These are phyloP conservation scores for Brachyistius frenatus DNA, from an alignment of 2,113 vertebrate species.

Conservation along the genomic window DNA sequence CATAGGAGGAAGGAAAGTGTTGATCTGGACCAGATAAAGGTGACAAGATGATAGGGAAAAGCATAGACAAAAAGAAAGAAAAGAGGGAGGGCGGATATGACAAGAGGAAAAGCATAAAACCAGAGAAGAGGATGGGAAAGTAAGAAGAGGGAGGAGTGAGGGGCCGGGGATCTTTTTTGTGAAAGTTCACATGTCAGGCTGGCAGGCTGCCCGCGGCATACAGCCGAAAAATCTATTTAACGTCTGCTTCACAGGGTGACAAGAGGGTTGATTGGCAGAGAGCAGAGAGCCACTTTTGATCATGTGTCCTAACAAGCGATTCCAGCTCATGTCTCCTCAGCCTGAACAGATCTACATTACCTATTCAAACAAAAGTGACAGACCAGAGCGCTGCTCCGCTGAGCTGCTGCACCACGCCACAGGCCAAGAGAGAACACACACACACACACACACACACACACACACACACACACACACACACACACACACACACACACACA, in stretches of 20 bases:
- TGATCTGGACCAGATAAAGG: slow-evolving; percentile 29
- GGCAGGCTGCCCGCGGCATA: slow-evolving; percentile 89
- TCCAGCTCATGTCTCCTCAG: slow-evolving; percentile 95
- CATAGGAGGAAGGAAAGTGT: slow-evolving; percentile 42
- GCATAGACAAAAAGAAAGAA: slow-evolving; percentile 1
- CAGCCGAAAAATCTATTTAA: slow-evolving; percentile 93
- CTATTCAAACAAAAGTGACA: slow-evolving; percentile 98
- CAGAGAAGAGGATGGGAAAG: slow-evolving; percentile 48
- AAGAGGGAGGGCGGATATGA: not conserved
- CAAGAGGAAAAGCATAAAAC: slow-evolving; percentile 19
- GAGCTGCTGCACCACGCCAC: slow-evolving; percentile 82
- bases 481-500: slow-evolving; percentile 21
- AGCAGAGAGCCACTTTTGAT: slow-evolving; percentile 96
- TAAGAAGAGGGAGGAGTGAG: slow-evolving; percentile 78
- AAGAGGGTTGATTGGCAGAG: slow-evolving; percentile 97
- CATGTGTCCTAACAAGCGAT: slow-evolving; percentile 98
- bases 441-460: slow-evolving; percentile 37
- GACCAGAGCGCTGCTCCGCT: slow-evolving; percentile 90
- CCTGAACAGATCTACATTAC: slow-evolving; percentile 94
- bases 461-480: slow-evolving; percentile 14
- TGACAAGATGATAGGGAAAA: not conserved
- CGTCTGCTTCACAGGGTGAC: slow-evolving; percentile 94
- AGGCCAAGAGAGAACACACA: slow-evolving; percentile 66
- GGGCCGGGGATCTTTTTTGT: slow-evolving; percentile 87
- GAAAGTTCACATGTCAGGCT: slow-evolving; percentile 94